phyloP scores from a whole-genome alignment of 2,888 invertebrate species.

The Ophion slaviceki region DNA sequence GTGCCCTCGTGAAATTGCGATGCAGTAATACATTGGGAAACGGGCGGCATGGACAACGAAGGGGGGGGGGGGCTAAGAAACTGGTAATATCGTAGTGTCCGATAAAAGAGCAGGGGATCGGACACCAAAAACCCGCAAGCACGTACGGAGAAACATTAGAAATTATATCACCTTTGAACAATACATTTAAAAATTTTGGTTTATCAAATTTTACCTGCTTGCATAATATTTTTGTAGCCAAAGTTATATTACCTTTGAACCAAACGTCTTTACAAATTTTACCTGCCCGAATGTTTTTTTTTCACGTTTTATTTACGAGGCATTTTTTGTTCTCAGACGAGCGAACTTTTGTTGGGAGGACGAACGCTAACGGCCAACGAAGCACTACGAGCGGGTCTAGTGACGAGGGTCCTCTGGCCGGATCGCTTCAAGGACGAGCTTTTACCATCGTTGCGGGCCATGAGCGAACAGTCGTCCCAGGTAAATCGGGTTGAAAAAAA shows the following conservation, averaged over 20 bases:
- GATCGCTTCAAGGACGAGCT: conserved; percentile 91
- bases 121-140: no score
- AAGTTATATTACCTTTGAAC: no score
- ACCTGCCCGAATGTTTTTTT: neutral
- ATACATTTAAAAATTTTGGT: neutral
- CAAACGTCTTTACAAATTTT: no score
- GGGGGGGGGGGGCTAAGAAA: no score
- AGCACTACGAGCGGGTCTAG: conserved; percentile 91
- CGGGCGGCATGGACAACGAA: no score
- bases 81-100: neutral
- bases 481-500: conserved; percentile 84
- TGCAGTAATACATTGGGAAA: no score
- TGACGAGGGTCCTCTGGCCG: conserved; percentile 92
- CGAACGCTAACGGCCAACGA: conserved; percentile 92
- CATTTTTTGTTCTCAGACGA: conserved; percentile 85
- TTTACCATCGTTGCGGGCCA: conserved; percentile 87
- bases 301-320: neutral
- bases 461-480: conserved; percentile 90
- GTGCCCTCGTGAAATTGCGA: neutral
- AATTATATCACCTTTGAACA: neutral
- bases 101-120: neutral
- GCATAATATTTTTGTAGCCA: neutral
- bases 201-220: neutral
- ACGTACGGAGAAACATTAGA: neutral
- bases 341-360: conserved; percentile 89